Conservation (phyloP, 2,797 vertebrate genomes). For the Xyrichtys novacula region DNA sequence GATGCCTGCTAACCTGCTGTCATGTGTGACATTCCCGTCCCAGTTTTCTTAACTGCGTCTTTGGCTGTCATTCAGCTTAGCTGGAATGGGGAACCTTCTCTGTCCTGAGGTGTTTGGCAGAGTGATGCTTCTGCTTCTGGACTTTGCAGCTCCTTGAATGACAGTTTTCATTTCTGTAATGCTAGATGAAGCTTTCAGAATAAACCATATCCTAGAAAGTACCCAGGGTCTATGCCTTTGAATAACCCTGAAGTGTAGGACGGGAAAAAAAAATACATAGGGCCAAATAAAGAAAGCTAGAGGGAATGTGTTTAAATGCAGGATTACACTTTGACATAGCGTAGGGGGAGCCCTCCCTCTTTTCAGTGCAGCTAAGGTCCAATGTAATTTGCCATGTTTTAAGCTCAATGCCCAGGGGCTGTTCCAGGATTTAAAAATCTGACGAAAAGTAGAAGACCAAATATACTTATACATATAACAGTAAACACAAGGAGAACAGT, state of each 20-base stretch:
- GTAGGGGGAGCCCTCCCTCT: slow-evolving; percentile 41
- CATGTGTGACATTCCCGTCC: slow-evolving; percentile 50
- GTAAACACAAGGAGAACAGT: slow-evolving; percentile 14
- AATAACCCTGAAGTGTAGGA: slow-evolving; percentile 30
- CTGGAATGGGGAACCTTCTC: slow-evolving; percentile 23
- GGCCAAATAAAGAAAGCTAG: slow-evolving; percentile 43
- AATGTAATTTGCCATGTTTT: slow-evolving; percentile 67
- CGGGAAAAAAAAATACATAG: slow-evolving; percentile 29
- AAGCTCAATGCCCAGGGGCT: slow-evolving; percentile 60
- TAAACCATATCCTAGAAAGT: slow-evolving; percentile 6
- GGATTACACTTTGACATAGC: slow-evolving; percentile 66
- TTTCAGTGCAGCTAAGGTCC: slow-evolving; percentile 57
- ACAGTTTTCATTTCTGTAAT: slow-evolving; percentile 11
- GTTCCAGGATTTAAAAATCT: slow-evolving; percentile 63
- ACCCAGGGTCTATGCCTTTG: slow-evolving; percentile 16
- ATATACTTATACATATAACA: slow-evolving; percentile 42
- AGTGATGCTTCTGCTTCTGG: slow-evolving; percentile 24
- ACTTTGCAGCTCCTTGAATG: slow-evolving; percentile 26
- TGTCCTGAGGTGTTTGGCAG: slow-evolving; percentile 27
- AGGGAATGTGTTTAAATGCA: slow-evolving; percentile 65
- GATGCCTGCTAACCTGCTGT: slow-evolving; percentile 64
- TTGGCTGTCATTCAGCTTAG: slow-evolving; percentile 63
- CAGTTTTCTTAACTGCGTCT: slow-evolving; percentile 51
- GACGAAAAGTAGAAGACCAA: slow-evolving; percentile 54
- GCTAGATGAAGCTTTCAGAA: slow-evolving; percentile 16